Percentiles rank a stretch among this genome's conserved stretches.
These are phyloP conservation scores for Phataginus tetradactyla DNA, from an alignment of 2,797 vertebrate species.

Conservation along the genomic window DNA sequence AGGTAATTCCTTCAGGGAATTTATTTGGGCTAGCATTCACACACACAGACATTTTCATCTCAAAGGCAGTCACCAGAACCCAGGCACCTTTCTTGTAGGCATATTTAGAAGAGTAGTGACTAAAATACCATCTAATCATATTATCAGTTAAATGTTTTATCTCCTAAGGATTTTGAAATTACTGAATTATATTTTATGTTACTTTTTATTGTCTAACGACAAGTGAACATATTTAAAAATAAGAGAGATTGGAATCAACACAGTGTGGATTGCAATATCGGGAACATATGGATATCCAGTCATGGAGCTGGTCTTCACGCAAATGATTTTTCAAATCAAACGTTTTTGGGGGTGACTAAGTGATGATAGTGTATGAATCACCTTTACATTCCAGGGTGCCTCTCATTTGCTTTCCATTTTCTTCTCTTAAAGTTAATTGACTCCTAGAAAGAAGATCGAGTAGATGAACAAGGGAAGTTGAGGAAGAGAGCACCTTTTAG, in stretches of 20 bases:
- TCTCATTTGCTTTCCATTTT: slow-evolving; percentile 12
- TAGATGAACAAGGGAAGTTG: neutral
- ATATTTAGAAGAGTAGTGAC: neutral
- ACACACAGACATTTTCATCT: neutral
- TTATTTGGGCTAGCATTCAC: neutral
- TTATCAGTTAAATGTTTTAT: neutral
- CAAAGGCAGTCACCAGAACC: neutral
- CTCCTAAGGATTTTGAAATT: slow-evolving; percentile 48
- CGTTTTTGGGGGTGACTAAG: neutral
- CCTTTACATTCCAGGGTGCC: neutral
- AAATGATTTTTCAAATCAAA: neutral
- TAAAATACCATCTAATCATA: neutral
- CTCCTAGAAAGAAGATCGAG: neutral
- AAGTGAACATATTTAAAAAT: neutral
- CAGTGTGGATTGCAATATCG: neutral
- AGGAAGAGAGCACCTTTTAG: neutral
- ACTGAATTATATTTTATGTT: neutral
- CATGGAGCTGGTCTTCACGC: neutral
- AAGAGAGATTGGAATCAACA: neutral
- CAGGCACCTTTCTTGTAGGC: neutral
- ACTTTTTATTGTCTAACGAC: neutral
- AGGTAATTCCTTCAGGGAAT: neutral
- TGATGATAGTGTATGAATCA: neutral
- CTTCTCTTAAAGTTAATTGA: slow-evolving; percentile 4
- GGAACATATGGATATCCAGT: neutral